Conservation (phyloP, 2,797 vertebrate genomes). For the Limnodromus scolopaceus region DNA sequence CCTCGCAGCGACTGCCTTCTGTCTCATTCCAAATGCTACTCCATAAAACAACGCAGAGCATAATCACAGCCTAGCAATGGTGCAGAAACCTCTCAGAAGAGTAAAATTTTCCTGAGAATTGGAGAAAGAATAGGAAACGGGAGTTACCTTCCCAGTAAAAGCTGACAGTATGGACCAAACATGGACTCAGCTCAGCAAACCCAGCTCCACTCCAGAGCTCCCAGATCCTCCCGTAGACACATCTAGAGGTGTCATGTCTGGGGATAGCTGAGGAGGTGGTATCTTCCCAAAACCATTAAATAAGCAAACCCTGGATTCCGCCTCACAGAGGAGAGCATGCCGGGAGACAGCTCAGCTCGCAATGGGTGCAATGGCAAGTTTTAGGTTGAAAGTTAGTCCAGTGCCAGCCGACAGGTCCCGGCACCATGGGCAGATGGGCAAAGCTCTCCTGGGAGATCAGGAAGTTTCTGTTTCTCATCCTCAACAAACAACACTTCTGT, state of each 20-base stretch:
- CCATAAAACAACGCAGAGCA: not conserved
- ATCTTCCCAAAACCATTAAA: not conserved
- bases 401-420: not conserved
- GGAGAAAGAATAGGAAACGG: not conserved
- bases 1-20: not conserved
- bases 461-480: not conserved
- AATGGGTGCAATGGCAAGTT: not conserved
- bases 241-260: not conserved
- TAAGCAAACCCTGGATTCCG: not conserved
- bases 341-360: not conserved
- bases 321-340: not conserved
- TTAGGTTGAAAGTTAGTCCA: not conserved
- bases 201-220: not conserved
- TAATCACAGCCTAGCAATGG: not conserved
- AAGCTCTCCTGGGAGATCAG: not conserved
- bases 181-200: not conserved
- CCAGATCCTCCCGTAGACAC: not conserved
- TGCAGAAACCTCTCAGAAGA: not conserved
- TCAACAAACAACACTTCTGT: not conserved
- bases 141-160: not conserved
- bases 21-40: not conserved
- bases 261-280: not conserved
- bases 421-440: not conserved
- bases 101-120: not conserved
- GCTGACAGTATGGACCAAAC: not conserved